A percentile compares a stretch with the other conserved stretches of the same genome.
Conservation (phyloP, 1,140 invertebrate species). For the Ips nitidus region DNA sequence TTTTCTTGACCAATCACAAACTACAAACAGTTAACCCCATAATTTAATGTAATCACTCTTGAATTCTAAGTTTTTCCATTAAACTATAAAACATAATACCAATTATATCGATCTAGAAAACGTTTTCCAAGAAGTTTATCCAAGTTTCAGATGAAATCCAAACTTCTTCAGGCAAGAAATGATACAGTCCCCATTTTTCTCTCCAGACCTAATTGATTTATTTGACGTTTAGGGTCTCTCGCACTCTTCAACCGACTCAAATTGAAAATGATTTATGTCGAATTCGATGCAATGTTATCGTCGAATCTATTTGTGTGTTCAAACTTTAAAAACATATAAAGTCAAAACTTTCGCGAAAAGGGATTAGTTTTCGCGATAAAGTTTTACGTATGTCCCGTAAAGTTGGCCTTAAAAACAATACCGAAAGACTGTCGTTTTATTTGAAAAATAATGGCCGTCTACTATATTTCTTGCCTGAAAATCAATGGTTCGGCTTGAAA, state of each 20-base stretch:
- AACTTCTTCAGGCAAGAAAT: too few relatives aligned
- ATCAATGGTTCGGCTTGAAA: neutral
- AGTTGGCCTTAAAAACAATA: neutral
- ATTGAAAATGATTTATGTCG: neutral
- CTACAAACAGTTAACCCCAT: too few relatives aligned
- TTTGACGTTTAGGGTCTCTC: neutral
- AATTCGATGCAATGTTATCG: neutral
- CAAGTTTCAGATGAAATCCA: too few relatives aligned
- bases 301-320: neutral
- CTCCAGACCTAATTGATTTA: neutral
- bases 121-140: too few relatives aligned
- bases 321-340: neutral
- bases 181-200: neutral
- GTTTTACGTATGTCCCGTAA: slow-evolving; percentile 1
- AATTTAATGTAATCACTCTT: too few relatives aligned
- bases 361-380: neutral
- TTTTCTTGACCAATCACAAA: too few relatives aligned
- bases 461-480: too few relatives aligned
- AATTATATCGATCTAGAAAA: too few relatives aligned
- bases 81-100: too few relatives aligned
- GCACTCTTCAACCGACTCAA: neutral
- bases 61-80: too few relatives aligned
- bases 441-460: too few relatives aligned
- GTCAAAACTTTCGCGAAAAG: slow-evolving; percentile 2
- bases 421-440: too few relatives aligned